Base-by-base conservation (phyloP, 2,888 invertebrate species). In the Coremacera marginata region DNA sequence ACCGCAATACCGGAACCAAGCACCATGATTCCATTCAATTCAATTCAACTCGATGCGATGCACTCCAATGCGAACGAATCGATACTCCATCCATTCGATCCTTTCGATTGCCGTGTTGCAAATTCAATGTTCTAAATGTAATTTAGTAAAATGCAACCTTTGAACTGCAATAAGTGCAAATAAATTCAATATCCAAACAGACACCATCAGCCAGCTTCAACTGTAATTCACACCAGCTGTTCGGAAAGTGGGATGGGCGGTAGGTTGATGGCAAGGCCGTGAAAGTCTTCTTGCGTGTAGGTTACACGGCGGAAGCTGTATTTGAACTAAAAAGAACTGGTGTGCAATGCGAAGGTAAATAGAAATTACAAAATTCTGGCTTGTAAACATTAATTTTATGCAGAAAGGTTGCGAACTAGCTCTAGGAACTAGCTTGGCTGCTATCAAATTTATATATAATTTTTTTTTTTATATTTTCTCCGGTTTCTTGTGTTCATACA, bases 81-180 rank as follows among this genome's bases (percentile, higher is more conserved):
- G 19, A 27, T 70, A 34, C 67, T n/a, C 19, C 19, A 63, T 63
- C 31, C 27, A 34, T 16, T n/a, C 22, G 25, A 25, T 34, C 37
- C 27, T 9, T 51, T 51, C 31, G 22, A n/a, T 31, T 55, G 14
- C 44, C 34, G 16, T 34, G n/a, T 60, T 63, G 70, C 70, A 76
- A 80, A 77, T 80, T 81, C 78, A 79, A 76, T 77, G 72, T 79
- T 80, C 77, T 62, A 80, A 76, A 78, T 81, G 81, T 80, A 81
- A 78, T 78, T 77, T 74, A 80, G 77, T 79, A 77, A 79, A 80
- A 80, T 80, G 80, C 79, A 77, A 75, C 78, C 78, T 80, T 79
- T 78, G 77, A 81, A 78, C 80, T 80, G 81, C 79, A 80, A 79
- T 79, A 79, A 81, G 78, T 74, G 78, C 78, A 76, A 81, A 81